These are phyloP conservation scores for Zonitis immaculata DNA, from an alignment of 2,888 invertebrate genomes.

Conservation along the genomic window DNA sequence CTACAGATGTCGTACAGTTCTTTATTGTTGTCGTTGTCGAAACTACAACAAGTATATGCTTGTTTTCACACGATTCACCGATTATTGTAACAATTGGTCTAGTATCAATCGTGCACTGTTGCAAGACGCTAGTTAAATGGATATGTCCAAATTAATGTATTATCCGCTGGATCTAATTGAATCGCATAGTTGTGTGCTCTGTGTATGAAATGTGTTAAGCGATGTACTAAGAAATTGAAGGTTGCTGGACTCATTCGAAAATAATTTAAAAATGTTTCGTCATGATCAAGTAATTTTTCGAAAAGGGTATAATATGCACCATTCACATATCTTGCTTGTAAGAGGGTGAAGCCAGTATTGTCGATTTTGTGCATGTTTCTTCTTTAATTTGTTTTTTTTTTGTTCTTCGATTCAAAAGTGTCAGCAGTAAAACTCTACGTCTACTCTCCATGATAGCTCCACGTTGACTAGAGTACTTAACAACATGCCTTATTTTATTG, in stretches of 20 bases:
- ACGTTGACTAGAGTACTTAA: neutral
- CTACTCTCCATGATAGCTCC: neutral
- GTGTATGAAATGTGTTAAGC: conserved; percentile 2
- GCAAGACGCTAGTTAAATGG: neutral
- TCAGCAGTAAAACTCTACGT: neutral
- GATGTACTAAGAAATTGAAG: conserved; percentile 15
- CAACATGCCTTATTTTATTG: neutral
- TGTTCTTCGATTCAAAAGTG: neutral
- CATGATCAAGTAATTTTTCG: conserved; percentile 18
- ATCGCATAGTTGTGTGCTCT: neutral
- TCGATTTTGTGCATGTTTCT: neutral
- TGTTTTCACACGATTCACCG: neutral
- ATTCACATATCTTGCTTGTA: conserved; percentile 15
- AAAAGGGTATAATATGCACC: conserved; percentile 19
- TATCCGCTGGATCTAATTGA: neutral
- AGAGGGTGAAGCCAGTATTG: conserved; percentile 8
- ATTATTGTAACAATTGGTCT: neutral
- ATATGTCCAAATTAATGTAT: neutral
- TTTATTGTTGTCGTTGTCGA: neutral
- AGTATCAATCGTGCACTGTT: neutral
- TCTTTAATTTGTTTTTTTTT: neutral
- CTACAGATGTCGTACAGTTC: neutral
- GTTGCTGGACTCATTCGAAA: conserved; percentile 21
- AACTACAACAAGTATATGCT: neutral
- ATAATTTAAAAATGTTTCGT: conserved; percentile 21